These are phyloP conservation scores for Aethina tumida DNA, from an alignment of 1,140 invertebrate genomes.

Conservation along the genomic window DNA sequence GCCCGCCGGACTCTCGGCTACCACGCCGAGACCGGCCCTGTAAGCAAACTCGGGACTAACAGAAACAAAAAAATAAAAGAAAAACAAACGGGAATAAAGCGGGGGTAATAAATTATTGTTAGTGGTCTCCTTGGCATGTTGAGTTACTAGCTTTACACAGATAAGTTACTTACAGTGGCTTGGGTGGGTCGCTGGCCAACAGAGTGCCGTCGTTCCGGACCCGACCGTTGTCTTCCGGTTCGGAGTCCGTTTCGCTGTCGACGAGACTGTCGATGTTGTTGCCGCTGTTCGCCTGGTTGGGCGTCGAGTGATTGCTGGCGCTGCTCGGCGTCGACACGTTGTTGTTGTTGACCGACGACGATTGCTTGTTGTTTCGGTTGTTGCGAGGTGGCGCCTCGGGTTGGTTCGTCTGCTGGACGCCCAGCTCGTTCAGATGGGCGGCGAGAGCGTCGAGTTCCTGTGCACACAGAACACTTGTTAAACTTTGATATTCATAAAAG, in stretches of 20 bases:
- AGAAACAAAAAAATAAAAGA: constrained; percentile 35
- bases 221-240: constrained; percentile 54
- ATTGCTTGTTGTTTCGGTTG: constrained; percentile 38
- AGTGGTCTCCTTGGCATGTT: constrained; percentile 1
- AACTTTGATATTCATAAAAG: constrained; percentile 6
- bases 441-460: constrained; percentile 88
- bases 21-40: constrained; percentile 58
- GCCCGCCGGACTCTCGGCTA: constrained; percentile 38
- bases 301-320: constrained; percentile 21
- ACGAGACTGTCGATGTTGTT: constrained; percentile 46
- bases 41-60: constrained; percentile 77
- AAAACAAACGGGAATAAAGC: constrained; percentile 7
- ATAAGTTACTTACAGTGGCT: constrained; percentile 80
- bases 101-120: constrained; percentile 1
- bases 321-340: constrained; percentile 25
- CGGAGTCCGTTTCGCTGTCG: constrained; percentile 55
- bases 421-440: constrained; percentile 86
- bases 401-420: constrained; percentile 49
- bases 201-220: constrained; percentile 84
- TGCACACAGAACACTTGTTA: no score
- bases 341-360: constrained; percentile 26
- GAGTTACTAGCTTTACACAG: no score
- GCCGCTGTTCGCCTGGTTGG: constrained; percentile 22
- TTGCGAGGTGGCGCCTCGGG: constrained; percentile 47
- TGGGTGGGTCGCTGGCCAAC: constrained; percentile 89